Base-by-base conservation (phyloP, 2,888 invertebrate genomes). In the Brachyopa scutellaris region DNA sequence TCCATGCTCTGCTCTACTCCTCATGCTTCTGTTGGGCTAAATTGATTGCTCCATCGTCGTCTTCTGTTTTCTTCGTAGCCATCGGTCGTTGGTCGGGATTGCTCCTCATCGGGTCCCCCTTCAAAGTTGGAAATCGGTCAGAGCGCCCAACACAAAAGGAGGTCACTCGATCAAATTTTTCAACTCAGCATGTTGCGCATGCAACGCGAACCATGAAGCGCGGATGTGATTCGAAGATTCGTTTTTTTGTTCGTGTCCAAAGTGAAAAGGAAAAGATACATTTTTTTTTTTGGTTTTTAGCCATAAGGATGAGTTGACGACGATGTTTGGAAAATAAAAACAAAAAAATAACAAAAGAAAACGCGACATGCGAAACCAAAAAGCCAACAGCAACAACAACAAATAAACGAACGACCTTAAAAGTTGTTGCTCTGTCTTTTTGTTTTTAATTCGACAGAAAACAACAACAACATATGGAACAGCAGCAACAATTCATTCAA, bases 81-180 rank as follows among this genome's bases (percentile, higher is more conserved):
- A 55, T 55, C 57, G 45, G 59, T 55, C 51, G 57, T 42, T 26
- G 53, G 33, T 72, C 23, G 31, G 38, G 29, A 49, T 49, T 49
- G 53, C 42, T n/a, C n/a, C n/a, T n/a, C n/a, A n/a, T 17, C 17
- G 21, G 1, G 76, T 69, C 62, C 55, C 62, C 51, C 49, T n/a
- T n/a, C 36, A 45, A 1, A 13, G 59, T 59, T 64, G 59, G 53
- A 82, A 82, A 70, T 76, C 77, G 82, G 82, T 82, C 82, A 77
- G 70, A 70, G 82, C 59, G 82, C 59, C 70, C 77, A 64, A 66
- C 31, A 77, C 82, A 72, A 82, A 82, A 82, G 64, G 82, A 77
- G 82, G 82, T 82, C 82, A 82, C 77, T 77, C 82, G 82, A 82
- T 82, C 82, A 82, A 82, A 82, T 82, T 62, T 57, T 66, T 11